Evolutionary conservation across 2,888 invertebrate genomes (phyloP).

Genomic region (Metopia argyrocephala): DNA sequence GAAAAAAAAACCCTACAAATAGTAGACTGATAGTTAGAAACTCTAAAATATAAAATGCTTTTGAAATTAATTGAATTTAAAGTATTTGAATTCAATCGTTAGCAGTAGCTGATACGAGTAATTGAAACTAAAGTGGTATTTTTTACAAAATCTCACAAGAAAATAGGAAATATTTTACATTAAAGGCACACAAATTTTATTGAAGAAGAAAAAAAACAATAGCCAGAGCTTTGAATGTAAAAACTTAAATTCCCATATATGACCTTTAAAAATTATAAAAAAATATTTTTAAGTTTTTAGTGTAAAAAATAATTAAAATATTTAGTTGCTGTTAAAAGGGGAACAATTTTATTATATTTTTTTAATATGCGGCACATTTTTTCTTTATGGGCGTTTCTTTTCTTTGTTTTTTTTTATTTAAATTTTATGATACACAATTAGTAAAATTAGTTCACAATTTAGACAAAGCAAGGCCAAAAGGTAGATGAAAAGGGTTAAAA

Average conservation of each 20-base stretch:
- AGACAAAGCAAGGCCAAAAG: slow-evolving; percentile 30
- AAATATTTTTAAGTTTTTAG: slow-evolving; percentile 31
- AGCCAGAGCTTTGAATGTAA: too few relatives aligned
- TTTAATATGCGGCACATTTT: background rate
- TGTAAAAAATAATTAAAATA: background rate
- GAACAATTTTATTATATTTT: background rate
- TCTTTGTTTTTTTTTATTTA: background rate
- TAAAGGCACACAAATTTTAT: background rate
- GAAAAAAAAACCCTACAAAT: background rate
- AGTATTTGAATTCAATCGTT: slow-evolving; percentile 1
- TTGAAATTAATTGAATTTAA: slow-evolving; percentile 52
- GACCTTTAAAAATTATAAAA: slow-evolving; percentile 20
- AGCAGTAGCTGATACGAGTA: slow-evolving; percentile 15
- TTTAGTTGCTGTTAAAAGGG: background rate
- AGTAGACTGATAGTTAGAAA: slow-evolving; percentile 13
- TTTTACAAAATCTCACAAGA: background rate
- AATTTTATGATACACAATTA: slow-evolving; percentile 19
- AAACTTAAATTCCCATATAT: slow-evolving; percentile 21
- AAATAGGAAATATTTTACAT: slow-evolving; percentile 1
- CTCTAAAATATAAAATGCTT: slow-evolving; percentile 31
- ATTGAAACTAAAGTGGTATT: slow-evolving; percentile 20
- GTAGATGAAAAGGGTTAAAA: background rate
- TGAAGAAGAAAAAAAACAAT: background rate
- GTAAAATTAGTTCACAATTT: slow-evolving; percentile 5
- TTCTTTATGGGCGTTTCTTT: background rate